Percentiles rank a stretch among this genome's conserved stretches.
Evolutionary conservation across 2,888 invertebrate species (phyloP).

Genomic region (Marronus borbonicus): DNA sequence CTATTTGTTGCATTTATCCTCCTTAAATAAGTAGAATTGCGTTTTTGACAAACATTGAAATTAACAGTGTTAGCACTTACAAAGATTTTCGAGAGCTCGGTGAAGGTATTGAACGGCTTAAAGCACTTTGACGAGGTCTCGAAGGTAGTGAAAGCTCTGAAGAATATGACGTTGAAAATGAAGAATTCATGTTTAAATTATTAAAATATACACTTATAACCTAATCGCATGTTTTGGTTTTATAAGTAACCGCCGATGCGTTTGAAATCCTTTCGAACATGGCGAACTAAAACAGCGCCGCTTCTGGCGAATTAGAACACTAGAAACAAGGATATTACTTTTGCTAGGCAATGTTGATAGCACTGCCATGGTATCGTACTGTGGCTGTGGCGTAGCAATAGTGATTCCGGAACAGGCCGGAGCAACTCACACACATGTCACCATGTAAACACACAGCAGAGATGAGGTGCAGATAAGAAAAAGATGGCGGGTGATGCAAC

Average conservation of each 20-base stretch:
- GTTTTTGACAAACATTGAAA: not conserved
- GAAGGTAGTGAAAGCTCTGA: constrained; percentile 2
- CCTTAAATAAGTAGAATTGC: constrained; percentile 63
- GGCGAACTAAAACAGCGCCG: not conserved
- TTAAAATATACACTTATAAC: constrained; percentile 11
- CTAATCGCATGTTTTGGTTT: not conserved
- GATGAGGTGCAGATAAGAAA: too few species aligned
- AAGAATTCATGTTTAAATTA: constrained; percentile 14
- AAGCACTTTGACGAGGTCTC: constrained; percentile 23
- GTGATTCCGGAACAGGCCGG: too few species aligned
- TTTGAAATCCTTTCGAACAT: not conserved
- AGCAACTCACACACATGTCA: too few species aligned
- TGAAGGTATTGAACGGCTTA: constrained; percentile 16
- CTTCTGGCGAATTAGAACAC: too few species aligned
- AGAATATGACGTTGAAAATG: constrained; percentile 6
- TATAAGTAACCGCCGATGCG: not conserved
- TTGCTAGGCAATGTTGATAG: too few species aligned
- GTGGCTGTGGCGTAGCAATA: too few species aligned
- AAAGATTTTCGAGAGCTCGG: constrained; percentile 62
- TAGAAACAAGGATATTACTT: too few species aligned
- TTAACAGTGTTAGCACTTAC: constrained; percentile 59
- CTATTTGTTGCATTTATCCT: constrained; percentile 75
- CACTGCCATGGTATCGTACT: too few species aligned
- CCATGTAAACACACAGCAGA: too few species aligned
- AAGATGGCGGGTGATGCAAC: too few species aligned